These are phyloP conservation scores for Mobula birostris DNA, from an alignment of 2,113 vertebrate species.

Conservation along the genomic window DNA sequence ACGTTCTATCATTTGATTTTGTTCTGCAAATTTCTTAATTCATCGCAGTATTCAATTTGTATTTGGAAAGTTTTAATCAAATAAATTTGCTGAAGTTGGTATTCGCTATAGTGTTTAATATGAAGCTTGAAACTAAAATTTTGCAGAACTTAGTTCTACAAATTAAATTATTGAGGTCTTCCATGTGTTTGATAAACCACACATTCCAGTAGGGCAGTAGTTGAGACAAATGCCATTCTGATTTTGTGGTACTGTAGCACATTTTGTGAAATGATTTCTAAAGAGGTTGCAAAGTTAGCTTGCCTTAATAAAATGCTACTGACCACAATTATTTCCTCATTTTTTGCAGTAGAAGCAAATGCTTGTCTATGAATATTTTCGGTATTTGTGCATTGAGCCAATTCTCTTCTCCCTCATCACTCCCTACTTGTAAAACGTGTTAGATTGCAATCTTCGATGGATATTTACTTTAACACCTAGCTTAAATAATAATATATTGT, in stretches of 20 bases:
- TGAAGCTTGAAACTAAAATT: not conserved
- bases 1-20: not conserved
- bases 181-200: not conserved
- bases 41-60: not conserved
- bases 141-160: not conserved
- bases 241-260: constrained; percentile 7
- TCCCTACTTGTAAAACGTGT: not conserved
- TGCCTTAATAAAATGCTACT: not conserved
- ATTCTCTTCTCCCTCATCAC: not conserved
- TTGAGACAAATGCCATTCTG: not conserved
- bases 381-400: not conserved
- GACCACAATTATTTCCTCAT: constrained; percentile 32
- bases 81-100: not conserved
- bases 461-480: not conserved
- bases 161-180: not conserved
- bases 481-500: not conserved
- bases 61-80: not conserved
- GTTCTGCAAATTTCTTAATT: not conserved
- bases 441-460: not conserved
- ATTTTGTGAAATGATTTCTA: not conserved
- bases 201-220: not conserved
- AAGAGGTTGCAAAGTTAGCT: not conserved
- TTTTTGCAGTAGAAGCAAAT: not conserved
- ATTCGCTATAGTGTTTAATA: not conserved
- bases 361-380: not conserved